phyloP scores from a whole-genome alignment of 2,888 invertebrate genomes.

The Lordiphosa andalusiaca region DNA sequence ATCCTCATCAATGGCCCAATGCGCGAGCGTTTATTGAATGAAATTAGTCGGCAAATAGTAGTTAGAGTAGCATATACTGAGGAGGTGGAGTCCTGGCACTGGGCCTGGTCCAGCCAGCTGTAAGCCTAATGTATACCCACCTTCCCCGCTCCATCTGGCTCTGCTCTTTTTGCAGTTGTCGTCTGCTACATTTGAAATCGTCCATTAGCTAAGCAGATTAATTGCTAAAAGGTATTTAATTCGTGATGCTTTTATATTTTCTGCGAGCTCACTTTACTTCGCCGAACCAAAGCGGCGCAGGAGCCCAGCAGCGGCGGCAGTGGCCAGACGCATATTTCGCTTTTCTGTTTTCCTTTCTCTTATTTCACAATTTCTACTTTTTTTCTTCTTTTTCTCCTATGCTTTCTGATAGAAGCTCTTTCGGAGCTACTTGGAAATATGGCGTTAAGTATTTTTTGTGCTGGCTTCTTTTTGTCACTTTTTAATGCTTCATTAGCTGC shows the following conservation, averaged over 20 bases:
- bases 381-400: constrained; percentile 15
- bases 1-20: constrained; percentile 46
- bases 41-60: constrained; percentile 60
- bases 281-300: constrained; percentile 8
- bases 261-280: constrained; percentile 33
- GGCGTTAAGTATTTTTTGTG: constrained; percentile 52
- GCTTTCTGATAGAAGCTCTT: constrained; percentile 47
- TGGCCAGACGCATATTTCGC: constrained; percentile 47
- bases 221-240: constrained; percentile 79
- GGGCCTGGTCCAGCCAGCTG: constrained; percentile 36
- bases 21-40: constrained; percentile 61
- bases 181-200: constrained; percentile 65
- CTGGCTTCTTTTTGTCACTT: constrained; percentile 46
- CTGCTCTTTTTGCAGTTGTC: constrained; percentile 33
- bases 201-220: constrained; percentile 79
- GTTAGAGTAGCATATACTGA: constrained; percentile 36
- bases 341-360: constrained; percentile 45
- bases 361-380: constrained; percentile 42
- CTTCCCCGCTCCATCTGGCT: constrained; percentile 5
- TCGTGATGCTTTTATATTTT: constrained; percentile 72
- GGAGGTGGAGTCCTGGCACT: constrained; percentile 1
- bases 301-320: constrained; percentile 15
- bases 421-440: constrained; percentile 59
- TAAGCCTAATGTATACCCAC: constrained; percentile 28
- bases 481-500: constrained; percentile 76